Conservation (phyloP, 2,888 invertebrate genomes). For the Adela reaumurella region DNA sequence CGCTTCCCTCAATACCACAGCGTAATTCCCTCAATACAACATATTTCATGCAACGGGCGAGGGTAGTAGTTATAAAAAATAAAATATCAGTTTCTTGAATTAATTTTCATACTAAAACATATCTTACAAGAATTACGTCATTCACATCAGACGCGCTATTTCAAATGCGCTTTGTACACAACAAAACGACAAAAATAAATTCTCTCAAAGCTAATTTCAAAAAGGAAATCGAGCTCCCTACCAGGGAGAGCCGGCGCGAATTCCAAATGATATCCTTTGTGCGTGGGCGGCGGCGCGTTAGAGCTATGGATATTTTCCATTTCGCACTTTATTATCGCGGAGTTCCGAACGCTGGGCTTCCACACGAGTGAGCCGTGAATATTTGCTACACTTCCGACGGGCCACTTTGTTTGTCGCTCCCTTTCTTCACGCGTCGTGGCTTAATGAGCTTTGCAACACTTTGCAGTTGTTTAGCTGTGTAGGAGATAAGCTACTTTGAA, state of each 20-base stretch:
- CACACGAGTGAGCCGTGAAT: not conserved
- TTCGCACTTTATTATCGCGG: not conserved
- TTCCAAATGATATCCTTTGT: conserved; percentile 22
- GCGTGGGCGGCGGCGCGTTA: conserved; percentile 48
- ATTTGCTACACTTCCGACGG: not conserved
- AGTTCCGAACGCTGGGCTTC: not conserved
- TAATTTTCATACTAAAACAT: too few relatives aligned
- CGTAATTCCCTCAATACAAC: too few relatives aligned
- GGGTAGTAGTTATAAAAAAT: too few relatives aligned
- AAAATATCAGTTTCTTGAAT: too few relatives aligned
- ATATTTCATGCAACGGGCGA: too few relatives aligned
- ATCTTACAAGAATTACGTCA: too few relatives aligned
- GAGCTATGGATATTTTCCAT: not conserved
- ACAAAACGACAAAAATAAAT: not conserved
- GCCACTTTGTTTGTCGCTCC: not conserved
- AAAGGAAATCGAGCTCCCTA: conserved; percentile 47
- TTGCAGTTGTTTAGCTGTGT: too few relatives aligned
- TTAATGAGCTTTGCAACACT: not conserved
- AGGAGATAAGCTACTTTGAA: too few relatives aligned
- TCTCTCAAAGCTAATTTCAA: conserved; percentile 27
- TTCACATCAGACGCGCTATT: too few relatives aligned
- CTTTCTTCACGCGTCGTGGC: not conserved
- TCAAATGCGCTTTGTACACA: too few relatives aligned
- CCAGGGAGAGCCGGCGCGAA: conserved; percentile 24
- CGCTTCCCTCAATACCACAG: too few relatives aligned